Percentiles rank a stretch among this genome's conserved stretches.
Evolutionary conservation across 1,140 invertebrate genomes (phyloP).

Genomic region (Orius insidiosus): DNA sequence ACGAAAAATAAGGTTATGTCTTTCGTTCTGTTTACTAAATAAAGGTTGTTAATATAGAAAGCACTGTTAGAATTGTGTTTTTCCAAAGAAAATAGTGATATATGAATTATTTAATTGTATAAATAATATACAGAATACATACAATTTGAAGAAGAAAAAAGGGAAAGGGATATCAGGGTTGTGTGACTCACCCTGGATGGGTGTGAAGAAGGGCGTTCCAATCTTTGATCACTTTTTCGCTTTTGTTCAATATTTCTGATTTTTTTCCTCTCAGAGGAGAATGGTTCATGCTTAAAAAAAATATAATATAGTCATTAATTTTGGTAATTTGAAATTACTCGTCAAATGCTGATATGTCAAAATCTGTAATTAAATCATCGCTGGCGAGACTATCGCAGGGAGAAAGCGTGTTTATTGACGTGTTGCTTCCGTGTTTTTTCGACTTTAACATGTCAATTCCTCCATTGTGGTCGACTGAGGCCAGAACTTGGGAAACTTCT

Average conservation of each 20-base stretch:
- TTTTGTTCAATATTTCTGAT: conserved; percentile 31
- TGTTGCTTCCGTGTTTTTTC: conserved; percentile 7
- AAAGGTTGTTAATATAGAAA: too few species aligned
- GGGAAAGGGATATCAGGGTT: too few species aligned
- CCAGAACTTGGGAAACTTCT: conserved; percentile 12
- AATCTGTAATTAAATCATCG: conserved; percentile 70
- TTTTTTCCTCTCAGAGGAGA: conserved; percentile 31
- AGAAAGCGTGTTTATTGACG: conserved; percentile 53
- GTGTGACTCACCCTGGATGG: conserved; percentile 21
- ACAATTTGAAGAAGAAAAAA: too few species aligned
- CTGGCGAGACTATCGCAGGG: conserved; percentile 60
- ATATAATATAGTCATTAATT: neutral
- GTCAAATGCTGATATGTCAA: conserved; percentile 29
- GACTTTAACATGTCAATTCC: neutral
- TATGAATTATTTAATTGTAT: too few species aligned
- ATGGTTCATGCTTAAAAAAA: conserved; percentile 17
- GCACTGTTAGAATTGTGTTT: too few species aligned
- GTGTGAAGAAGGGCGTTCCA: conserved; percentile 32
- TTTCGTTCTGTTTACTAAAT: too few species aligned
- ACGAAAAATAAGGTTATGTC: too few species aligned
- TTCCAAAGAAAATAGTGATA: too few species aligned
- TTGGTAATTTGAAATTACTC: conserved; percentile 10
- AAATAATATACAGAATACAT: too few species aligned
- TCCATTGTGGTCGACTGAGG: conserved; percentile 3
- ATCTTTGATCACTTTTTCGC: conserved; percentile 35